These are phyloP conservation scores for Hyalella azteca DNA, from an alignment of 2,888 invertebrate genomes.

Conservation along the genomic window DNA sequence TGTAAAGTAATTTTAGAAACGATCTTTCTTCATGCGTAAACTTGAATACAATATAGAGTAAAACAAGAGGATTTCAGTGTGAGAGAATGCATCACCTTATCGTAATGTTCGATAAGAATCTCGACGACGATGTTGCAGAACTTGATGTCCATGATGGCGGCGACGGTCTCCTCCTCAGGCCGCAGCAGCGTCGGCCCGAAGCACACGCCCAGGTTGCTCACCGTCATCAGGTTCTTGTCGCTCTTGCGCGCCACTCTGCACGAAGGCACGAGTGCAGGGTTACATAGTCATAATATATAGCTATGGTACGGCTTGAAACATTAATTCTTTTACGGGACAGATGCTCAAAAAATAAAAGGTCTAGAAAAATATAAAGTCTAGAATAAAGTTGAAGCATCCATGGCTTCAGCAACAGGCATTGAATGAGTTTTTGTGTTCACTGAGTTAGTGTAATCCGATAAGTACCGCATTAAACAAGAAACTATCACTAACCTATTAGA, in stretches of 20 bases:
- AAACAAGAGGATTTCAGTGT: no score
- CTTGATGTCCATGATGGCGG: slow-evolving; percentile 98
- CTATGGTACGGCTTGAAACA: neutral
- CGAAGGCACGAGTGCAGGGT: neutral
- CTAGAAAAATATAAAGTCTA: neutral
- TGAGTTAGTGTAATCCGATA: no score
- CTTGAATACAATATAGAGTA: no score
- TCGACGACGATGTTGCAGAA: slow-evolving; percentile 99
- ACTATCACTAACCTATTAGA: no score
- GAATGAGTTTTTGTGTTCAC: no score
- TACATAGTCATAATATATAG: neutral
- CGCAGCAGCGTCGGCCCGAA: slow-evolving; percentile 96
- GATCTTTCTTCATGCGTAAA: no score
- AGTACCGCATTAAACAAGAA: no score
- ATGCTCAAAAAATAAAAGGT: neutral
- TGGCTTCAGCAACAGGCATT: no score
- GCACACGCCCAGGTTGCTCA: slow-evolving; percentile 95
- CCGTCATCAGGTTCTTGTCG: slow-evolving; percentile 94
- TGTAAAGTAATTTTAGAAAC: no score
- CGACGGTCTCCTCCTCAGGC: slow-evolving; percentile 95
- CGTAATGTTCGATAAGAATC: slow-evolving; percentile 88
- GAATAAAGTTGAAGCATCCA: neutral
- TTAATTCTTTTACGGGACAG: neutral
- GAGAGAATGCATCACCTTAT: slow-evolving; percentile 69
- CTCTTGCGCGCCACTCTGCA: slow-evolving; percentile 79